Percentiles rank a stretch among this genome's conserved stretches.
Evolutionary conservation across 2,888 invertebrate genomes (phyloP).

Genomic region (Agrotis puta): DNA sequence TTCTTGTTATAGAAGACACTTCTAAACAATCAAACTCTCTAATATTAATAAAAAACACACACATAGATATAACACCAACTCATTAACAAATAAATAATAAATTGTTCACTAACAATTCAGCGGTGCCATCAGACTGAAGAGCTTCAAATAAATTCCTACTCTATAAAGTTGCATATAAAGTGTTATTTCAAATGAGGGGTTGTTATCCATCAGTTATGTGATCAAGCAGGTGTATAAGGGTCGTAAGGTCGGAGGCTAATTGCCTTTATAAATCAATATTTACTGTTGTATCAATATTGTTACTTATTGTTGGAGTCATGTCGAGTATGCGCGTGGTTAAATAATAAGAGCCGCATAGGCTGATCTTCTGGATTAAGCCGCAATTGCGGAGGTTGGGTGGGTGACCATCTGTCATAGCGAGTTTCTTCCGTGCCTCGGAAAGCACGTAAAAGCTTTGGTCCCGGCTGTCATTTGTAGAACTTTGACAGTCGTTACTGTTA

Average conservation of each 20-base stretch:
- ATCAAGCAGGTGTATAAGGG: slow-evolving; percentile 39
- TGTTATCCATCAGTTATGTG: slow-evolving; percentile 44
- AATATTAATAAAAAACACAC: slow-evolving; percentile 16
- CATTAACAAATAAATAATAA: slow-evolving; percentile 38
- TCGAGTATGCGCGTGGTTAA: too few relatives aligned
- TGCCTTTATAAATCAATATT: slow-evolving; percentile 58
- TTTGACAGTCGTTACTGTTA: not conserved
- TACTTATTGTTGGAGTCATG: not conserved
- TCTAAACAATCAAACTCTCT: slow-evolving; percentile 17
- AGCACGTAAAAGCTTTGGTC: not conserved
- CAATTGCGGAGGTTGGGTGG: too few relatives aligned
- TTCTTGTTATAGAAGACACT: not conserved
- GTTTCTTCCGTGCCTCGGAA: too few relatives aligned
- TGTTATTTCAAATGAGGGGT: slow-evolving; percentile 3
- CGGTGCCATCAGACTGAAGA: slow-evolving; percentile 29
- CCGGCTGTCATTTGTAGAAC: not conserved
- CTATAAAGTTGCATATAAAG: not conserved
- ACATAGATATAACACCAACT: slow-evolving; percentile 20
- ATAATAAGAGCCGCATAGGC: too few relatives aligned
- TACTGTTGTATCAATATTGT: slow-evolving; percentile 29
- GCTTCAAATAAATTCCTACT: not conserved
- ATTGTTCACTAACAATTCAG: slow-evolving; percentile 14
- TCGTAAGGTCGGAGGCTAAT: slow-evolving; percentile 51
- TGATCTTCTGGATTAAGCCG: too few relatives aligned
- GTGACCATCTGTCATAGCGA: too few relatives aligned